Evolutionary conservation across 2,888 invertebrate genomes (phyloP).

Genomic region (Limulus polyphemus): DNA sequence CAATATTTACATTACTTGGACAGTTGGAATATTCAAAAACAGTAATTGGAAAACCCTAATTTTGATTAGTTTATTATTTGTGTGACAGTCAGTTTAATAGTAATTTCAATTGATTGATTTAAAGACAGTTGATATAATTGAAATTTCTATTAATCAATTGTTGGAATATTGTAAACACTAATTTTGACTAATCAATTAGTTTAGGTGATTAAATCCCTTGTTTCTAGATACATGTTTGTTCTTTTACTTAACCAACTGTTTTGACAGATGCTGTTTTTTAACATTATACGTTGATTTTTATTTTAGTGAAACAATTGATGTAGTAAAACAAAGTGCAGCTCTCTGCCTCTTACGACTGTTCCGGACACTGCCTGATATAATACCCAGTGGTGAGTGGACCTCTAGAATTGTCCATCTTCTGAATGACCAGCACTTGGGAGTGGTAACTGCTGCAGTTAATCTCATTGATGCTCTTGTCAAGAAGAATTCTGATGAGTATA

Average conservation of each 20-base stretch:
- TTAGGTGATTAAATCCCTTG: too few relatives aligned
- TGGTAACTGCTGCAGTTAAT: conserved; percentile 96
- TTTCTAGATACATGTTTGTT: neutral
- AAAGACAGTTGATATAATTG: too few relatives aligned
- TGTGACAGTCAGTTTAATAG: too few relatives aligned
- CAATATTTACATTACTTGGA: too few relatives aligned
- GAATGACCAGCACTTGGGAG: conserved; percentile 97
- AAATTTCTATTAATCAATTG: too few relatives aligned
- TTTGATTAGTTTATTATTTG: too few relatives aligned
- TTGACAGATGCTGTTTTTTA: neutral
- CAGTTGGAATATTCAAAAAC: too few relatives aligned
- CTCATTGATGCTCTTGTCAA: conserved; percentile 96
- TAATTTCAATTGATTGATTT: too few relatives aligned
- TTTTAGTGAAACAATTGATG: conserved; percentile 90
- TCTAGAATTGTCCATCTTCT: conserved; percentile 94
- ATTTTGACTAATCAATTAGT: too few relatives aligned
- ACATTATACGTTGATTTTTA: neutral
- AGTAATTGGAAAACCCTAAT: too few relatives aligned
- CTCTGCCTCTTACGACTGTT: conserved; percentile 85
- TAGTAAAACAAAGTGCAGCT: conserved; percentile 98
- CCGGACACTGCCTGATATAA: conserved; percentile 88
- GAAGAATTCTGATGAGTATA: conserved; percentile 97
- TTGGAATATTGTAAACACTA: too few relatives aligned
- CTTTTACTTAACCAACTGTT: conserved; percentile 4
- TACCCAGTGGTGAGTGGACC: conserved; percentile 96